Evolutionary conservation across 2,888 invertebrate species (phyloP), one percentile per base, ranked within the genome.

Genomic region (Cerastis rubricosa): DNA sequence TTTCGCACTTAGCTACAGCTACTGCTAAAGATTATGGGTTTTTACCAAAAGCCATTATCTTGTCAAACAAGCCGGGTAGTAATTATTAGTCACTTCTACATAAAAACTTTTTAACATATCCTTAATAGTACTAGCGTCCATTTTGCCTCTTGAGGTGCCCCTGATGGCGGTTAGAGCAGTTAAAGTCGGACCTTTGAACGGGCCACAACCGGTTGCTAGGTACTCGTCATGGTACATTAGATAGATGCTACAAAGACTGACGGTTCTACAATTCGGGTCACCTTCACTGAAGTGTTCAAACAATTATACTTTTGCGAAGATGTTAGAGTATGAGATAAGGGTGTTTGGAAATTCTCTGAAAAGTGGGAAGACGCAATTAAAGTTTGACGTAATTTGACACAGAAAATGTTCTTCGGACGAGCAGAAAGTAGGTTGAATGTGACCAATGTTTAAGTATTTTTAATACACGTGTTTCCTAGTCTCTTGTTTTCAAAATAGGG

Each of bases 161-260:
- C 74, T 51, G n/a, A n/a, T n/a, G 29, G 66, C 77, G 78, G 64
- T 57, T 77, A 84, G 84, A 85, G 66, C 77, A 76, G 64, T 57
- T 77, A 84, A 86, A 85, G 87, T 84, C 68, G 87, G 59, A 70
- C 67, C 71, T 63, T 57, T 64, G 76, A 71, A 57, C 71, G 43
- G 43, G 25, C 17, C 49, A 69, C 35, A 79, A 85, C 87, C 85
- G 87, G 87, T 85, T 84, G 51, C 68, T 76, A 78, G 40, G 67
- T 71, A 63, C 17, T 43, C 25, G 40, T 74, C 57, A 14, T 71
- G 49, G 25, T 57, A 68, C 17, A 59, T 73, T 61, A 74, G 29
- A 63, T 57, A 69, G 61, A 14, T 29, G 43, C 14, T 59, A 66
- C 68, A 70, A 74, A 74, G 72, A 54, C 9, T 25, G 71, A 59